Conservation (phyloP, 1,140 invertebrate genomes). For the Heliothis subflexa region DNA sequence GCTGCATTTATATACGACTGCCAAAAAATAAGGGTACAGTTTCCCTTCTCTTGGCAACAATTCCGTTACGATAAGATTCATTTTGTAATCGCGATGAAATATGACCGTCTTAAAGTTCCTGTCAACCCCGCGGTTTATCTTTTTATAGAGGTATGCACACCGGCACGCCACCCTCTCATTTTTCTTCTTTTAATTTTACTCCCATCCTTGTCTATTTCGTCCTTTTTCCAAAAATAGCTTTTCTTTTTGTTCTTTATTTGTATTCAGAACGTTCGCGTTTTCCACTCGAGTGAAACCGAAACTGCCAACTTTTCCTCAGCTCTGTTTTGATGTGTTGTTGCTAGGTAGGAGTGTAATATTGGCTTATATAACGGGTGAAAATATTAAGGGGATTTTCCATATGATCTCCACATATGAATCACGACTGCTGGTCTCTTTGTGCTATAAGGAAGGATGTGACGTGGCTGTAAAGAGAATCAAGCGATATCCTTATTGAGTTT, state of each 20-base stretch:
- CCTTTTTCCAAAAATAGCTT: constrained; percentile 43
- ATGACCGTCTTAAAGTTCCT: background rate
- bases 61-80: background rate
- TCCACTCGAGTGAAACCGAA: constrained; percentile 39
- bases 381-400: constrained; percentile 21
- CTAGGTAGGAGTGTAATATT: background rate
- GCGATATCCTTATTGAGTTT: constrained; percentile 15
- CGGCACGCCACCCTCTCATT: background rate
- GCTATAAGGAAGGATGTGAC: background rate
- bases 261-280: constrained; percentile 33
- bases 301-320: constrained; percentile 28
- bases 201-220: background rate
- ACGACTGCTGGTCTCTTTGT: constrained; percentile 20
- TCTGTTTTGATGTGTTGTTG: constrained; percentile 30
- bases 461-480: constrained; percentile 11
- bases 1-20: too few species aligned
- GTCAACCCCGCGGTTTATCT: background rate
- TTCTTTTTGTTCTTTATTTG: constrained; percentile 40
- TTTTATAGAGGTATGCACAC: too few species aligned
- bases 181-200: constrained; percentile 10
- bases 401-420: background rate
- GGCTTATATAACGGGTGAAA: background rate
- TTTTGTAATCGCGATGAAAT: background rate
- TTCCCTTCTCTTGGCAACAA: too few species aligned
- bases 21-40: too few species aligned